Evolutionary conservation across 2,797 vertebrate species (phyloP).

Genomic region (Acrossocheilus fasciatus): DNA sequence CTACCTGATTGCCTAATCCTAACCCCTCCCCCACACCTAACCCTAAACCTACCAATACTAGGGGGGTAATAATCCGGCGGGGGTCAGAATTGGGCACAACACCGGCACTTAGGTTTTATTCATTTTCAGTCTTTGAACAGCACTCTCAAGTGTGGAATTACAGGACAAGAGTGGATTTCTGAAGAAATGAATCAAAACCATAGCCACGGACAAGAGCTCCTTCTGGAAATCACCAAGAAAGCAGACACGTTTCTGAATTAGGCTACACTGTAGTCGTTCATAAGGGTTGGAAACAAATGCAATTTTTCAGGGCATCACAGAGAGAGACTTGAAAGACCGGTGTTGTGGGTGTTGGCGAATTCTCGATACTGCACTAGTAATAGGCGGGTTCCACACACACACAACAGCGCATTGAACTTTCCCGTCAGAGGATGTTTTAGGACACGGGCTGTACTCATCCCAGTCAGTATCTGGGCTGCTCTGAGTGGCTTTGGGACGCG

Average conservation of each 20-base stretch:
- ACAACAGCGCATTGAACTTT: not conserved
- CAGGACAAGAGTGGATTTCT: not conserved
- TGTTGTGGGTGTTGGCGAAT: constrained; percentile 73
- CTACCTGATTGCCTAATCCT: too few relatives aligned
- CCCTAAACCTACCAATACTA: too few relatives aligned
- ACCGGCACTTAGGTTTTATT: not conserved
- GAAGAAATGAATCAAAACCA: not conserved
- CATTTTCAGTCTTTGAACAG: not conserved
- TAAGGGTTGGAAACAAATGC: not conserved
- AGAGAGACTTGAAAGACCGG: constrained; percentile 73
- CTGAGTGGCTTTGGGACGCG: not conserved
- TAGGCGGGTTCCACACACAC: not conserved
- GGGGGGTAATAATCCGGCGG: too few relatives aligned
- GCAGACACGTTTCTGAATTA: not conserved
- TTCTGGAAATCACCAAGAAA: not conserved
- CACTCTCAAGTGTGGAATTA: not conserved
- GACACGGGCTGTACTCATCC: not conserved
- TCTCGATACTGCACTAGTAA: constrained; percentile 10
- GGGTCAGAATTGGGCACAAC: too few relatives aligned
- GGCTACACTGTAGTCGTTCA: not conserved
- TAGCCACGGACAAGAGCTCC: not conserved
- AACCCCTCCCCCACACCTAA: too few relatives aligned
- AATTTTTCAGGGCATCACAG: not conserved
- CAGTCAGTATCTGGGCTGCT: not conserved
- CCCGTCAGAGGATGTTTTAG: not conserved